phyloP scores from a whole-genome alignment of 1,140 invertebrate species.

The Radopholus similis region DNA sequence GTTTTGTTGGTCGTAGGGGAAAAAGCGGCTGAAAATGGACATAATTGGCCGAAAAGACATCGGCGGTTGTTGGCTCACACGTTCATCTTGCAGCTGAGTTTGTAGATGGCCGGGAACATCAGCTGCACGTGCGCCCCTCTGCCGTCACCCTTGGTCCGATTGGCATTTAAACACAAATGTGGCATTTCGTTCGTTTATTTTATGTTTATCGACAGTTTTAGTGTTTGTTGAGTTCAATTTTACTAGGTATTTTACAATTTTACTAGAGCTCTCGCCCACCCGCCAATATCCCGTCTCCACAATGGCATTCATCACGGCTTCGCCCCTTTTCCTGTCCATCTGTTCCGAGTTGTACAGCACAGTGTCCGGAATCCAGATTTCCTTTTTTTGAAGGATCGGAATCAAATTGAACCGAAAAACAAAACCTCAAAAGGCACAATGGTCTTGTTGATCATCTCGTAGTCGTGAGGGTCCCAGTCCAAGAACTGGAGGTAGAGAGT shows the following conservation, averaged over 20 bases:
- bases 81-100: constrained; percentile 56
- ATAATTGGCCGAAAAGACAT: background rate
- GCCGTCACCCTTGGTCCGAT: constrained; percentile 22
- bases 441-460: constrained; percentile 57
- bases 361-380: constrained; percentile 59
- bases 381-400: background rate
- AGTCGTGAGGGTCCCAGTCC: constrained; percentile 34
- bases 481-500: constrained; percentile 23
- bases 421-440: constrained; percentile 48
- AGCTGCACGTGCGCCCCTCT: constrained; percentile 48
- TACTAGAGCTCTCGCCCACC: background rate
- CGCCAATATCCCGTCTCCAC: constrained; percentile 58
- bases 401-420: background rate
- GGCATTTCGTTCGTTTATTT: no score
- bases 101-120: constrained; percentile 60
- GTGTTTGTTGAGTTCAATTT: no score
- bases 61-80: constrained; percentile 27
- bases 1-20: constrained; percentile 52
- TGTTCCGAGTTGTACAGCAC: constrained; percentile 52
- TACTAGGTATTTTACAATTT: no score
- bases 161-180: background rate
- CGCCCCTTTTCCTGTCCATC: constrained; percentile 54
- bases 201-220: no score
- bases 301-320: constrained; percentile 59
- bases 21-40: constrained; percentile 29